Base-by-base conservation (phyloP, 1,140 invertebrate species). In the Tribolium castaneum region DNA sequence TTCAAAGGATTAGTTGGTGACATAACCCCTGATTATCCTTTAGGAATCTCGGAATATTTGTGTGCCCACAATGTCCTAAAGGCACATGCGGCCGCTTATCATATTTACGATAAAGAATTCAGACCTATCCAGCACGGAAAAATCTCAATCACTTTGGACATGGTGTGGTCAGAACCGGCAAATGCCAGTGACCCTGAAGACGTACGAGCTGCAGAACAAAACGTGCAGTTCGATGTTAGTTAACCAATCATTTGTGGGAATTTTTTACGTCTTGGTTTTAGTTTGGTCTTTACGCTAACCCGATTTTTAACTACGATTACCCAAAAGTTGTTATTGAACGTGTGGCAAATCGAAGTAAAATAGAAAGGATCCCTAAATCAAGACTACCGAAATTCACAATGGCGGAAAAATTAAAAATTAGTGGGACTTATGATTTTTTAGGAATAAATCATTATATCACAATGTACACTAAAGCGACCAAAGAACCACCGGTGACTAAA, bases 241-340 rank as follows among this genome's bases (percentile, higher is more conserved):
- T 12, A 25, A 6, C 25, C 3, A 30, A 1, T 30, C n/a, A 7
- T 19, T 14, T 59, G 6, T 25, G 25, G 22, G 3, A 52, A 35
- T 39, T 62, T 45, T 19, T 34, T 6, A 59, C 25, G 0, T 7
- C 4, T 22, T 19, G n/a, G 84, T 82, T 45, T 5, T 82, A 90
- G 87, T 80, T 88, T 51, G 92, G 92, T 5, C 91, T 90, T 90
- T 88, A 89, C 51, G 87, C 89, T 0, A 85, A 92, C 85, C 91
- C 92, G 2, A 91, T 93, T 71, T 86, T 84, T 75, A 83, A 85
- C 4, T 92, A 92, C 9, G 51, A 75, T 39, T 75, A 75, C 22
- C 72, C 72, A 19, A 39, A 39, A 75, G 51, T 75, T 1, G 54
- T 75, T 5, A 75, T 35, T 35, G 52, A 54, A 9, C 72, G 72